These are phyloP conservation scores for Dicyrtoma fusca DNA, from an alignment of 2,888 invertebrate species.

Conservation along the genomic window DNA sequence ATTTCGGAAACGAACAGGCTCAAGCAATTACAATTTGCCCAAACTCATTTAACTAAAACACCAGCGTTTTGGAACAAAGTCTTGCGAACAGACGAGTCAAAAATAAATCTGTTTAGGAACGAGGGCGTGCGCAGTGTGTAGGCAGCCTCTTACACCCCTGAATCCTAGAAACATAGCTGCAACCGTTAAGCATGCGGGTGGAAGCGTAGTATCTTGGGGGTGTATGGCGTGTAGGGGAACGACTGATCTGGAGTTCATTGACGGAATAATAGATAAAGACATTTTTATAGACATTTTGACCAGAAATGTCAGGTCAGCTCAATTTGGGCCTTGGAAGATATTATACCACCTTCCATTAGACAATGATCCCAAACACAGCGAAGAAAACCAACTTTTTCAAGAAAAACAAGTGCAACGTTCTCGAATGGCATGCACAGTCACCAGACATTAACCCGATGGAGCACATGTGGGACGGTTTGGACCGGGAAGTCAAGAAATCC, in stretches of 20 bases:
- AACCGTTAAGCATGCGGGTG: conserved; percentile 40
- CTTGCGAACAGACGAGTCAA: conserved; percentile 39
- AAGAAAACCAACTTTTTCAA: neutral
- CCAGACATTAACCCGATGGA: conserved; percentile 26
- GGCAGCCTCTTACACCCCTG: neutral
- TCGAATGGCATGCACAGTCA: conserved; percentile 31
- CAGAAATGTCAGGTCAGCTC: conserved; percentile 19
- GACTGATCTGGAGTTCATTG: conserved; percentile 32
- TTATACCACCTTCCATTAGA: conserved; percentile 35
- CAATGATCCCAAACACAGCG: conserved; percentile 39
- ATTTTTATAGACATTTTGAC: conserved; percentile 23
- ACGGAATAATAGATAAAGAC: conserved; percentile 36
- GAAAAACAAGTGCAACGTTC: conserved; percentile 15
- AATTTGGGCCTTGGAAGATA: conserved; percentile 26
- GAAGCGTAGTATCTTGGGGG: conserved; percentile 35
- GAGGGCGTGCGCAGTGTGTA: conserved; percentile 19
- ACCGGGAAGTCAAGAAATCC: neutral
- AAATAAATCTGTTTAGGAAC: conserved; percentile 36
- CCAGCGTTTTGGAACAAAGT: conserved; percentile 31
- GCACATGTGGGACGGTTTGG: conserved; percentile 9
- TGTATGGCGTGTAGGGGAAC: conserved; percentile 28
- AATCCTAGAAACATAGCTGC: conserved; percentile 23
- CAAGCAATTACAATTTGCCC: conserved; percentile 31
- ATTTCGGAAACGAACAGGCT: conserved; percentile 23
- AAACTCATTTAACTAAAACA: conserved; percentile 19